These are phyloP conservation scores for Hyperoplus lanceolatus DNA, from an alignment of 2,797 vertebrate species.

Conservation along the genomic window DNA sequence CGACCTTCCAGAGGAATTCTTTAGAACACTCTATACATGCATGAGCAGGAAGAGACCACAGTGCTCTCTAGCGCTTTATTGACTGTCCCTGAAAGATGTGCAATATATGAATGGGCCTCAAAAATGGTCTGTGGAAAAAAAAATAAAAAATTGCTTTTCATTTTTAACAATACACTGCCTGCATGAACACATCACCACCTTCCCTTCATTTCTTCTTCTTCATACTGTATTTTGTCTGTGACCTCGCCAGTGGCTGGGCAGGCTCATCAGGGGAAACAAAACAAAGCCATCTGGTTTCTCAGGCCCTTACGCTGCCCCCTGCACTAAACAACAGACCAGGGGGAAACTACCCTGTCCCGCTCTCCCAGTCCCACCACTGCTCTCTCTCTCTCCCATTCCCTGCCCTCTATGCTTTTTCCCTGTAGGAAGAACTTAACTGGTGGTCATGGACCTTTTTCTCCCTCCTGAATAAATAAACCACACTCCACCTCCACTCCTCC, in stretches of 20 bases:
- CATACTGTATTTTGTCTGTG: constrained; percentile 73
- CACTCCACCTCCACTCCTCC: neutral
- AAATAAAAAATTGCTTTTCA: constrained; percentile 2
- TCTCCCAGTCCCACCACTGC: constrained; percentile 59
- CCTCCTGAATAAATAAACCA: constrained; percentile 5
- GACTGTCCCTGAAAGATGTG: too few species aligned
- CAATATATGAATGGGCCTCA: neutral
- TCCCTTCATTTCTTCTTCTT: constrained; percentile 30
- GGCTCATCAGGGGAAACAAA: constrained; percentile 82
- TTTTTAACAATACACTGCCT: constrained; percentile 24
- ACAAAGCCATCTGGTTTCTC: constrained; percentile 92
- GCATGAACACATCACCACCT: constrained; percentile 58
- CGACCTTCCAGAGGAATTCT: neutral
- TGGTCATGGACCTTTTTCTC: constrained; percentile 32
- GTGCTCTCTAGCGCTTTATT: too few species aligned
- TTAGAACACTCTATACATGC: neutral
- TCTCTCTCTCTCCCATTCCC: constrained; percentile 42
- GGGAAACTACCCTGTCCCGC: constrained; percentile 77
- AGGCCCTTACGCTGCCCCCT: constrained; percentile 83
- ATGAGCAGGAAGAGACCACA: too few species aligned
- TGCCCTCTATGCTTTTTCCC: constrained; percentile 33
- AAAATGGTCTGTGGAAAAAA: neutral
- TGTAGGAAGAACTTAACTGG: constrained; percentile 29
- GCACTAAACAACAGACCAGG: constrained; percentile 74
- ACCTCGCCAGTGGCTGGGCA: constrained; percentile 78